phyloP scores from a whole-genome alignment of 2,113 vertebrate species.

The Noturus placidus region DNA sequence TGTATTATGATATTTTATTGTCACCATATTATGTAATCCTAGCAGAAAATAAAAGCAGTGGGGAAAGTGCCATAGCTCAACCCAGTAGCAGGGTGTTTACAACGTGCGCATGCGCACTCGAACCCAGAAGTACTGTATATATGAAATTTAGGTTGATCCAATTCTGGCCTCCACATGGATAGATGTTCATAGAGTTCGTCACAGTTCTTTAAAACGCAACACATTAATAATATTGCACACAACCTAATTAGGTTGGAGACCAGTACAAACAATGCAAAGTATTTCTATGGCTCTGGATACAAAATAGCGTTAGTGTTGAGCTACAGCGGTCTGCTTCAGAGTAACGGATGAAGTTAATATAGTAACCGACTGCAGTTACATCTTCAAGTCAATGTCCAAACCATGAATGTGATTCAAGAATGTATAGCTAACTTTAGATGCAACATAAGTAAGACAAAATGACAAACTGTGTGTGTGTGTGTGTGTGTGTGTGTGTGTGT shows the following conservation, averaged over 20 bases:
- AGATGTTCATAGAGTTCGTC: too few species aligned
- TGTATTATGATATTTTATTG: too few species aligned
- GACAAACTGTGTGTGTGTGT: not conserved
- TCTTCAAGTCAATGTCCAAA: not conserved
- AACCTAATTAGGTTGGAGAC: not conserved
- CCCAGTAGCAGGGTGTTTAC: not conserved
- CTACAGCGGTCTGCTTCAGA: not conserved
- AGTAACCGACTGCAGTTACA: not conserved
- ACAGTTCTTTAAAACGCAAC: not conserved
- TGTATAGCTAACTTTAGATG: not conserved
- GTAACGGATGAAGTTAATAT: not conserved
- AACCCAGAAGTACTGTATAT: not conserved
- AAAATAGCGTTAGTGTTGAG: not conserved
- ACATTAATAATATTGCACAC: not conserved
- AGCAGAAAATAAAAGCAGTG: not conserved
- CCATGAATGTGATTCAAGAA: not conserved
- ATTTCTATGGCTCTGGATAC: not conserved
- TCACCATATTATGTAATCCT: not conserved
- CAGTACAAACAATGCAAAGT: not conserved
- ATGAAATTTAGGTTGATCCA: not conserved
- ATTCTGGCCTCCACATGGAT: not conserved
- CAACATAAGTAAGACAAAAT: not conserved
- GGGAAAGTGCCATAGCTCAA: not conserved
- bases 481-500: too few species aligned
- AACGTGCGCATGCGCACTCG: constrained; percentile 12